A percentile compares a stretch with the other conserved stretches of the same genome.
Conservation (phyloP, 2,113 vertebrate species). For the Hepsetus odoe region DNA sequence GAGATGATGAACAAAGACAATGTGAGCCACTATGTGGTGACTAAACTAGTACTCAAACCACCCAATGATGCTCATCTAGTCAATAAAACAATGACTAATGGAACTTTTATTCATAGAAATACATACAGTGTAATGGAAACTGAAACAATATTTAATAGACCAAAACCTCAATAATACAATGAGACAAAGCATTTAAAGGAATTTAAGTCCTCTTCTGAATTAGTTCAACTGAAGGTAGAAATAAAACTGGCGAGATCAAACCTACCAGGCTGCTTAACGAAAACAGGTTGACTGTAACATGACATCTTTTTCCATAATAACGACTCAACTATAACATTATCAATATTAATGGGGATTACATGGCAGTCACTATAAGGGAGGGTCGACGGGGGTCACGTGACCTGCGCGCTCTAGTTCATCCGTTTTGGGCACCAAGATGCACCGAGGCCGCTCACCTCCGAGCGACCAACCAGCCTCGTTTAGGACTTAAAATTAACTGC, state of each 20-base stretch:
- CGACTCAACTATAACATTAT: conserved; percentile 54
- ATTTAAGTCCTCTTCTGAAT: conserved; percentile 52
- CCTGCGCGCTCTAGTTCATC: conserved; percentile 26
- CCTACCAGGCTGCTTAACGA: conserved; percentile 16
- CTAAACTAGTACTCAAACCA: conserved; percentile 38
- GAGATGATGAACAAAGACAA: conserved; percentile 50
- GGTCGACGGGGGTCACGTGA: too few species aligned
- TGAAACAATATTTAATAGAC: conserved; percentile 62
- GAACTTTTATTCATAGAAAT: conserved; percentile 65
- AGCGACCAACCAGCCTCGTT: conserved; percentile 51
- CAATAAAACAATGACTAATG: conserved; percentile 59
- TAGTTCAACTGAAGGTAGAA: conserved; percentile 50
- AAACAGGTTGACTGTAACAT: conserved; percentile 57
- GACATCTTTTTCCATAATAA: conserved; percentile 51
- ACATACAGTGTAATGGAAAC: conserved; percentile 65
- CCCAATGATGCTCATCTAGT: conserved; percentile 52
- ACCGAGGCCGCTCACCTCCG: conserved; percentile 35
- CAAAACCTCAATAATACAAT: conserved; percentile 62
- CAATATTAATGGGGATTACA: conserved; percentile 50
- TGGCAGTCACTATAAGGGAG: conserved; percentile 56
- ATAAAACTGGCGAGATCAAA: conserved; percentile 48
- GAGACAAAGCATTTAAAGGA: conserved; percentile 49
- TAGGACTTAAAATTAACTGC: conserved; percentile 49
- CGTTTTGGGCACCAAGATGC: conserved; percentile 17
- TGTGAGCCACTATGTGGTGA: not conserved